These are phyloP conservation scores for Panthera tigris DNA, from an alignment of 2,113 vertebrate genomes.

Conservation along the genomic window DNA sequence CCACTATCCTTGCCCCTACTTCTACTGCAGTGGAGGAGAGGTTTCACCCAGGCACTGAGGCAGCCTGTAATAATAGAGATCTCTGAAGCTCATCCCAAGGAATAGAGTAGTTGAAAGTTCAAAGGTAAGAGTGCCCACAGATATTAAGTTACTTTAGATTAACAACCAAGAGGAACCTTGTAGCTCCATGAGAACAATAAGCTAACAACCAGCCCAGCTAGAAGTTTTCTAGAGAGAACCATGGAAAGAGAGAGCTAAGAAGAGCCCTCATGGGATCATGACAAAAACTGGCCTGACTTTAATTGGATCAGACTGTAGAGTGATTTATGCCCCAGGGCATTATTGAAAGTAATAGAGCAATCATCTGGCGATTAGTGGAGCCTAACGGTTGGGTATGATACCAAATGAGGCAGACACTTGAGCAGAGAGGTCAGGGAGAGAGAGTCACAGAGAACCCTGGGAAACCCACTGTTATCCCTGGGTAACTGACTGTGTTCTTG, in stretches of 20 bases:
- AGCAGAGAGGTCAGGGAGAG: background rate
- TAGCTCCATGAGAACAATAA: background rate
- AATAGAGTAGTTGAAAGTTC: background rate
- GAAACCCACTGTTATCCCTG: background rate
- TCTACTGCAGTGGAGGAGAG: background rate
- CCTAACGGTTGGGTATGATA: background rate
- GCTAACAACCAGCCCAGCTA: background rate
- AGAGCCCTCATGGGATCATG: background rate
- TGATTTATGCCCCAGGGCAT: background rate
- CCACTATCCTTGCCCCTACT: background rate
- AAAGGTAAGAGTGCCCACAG: background rate
- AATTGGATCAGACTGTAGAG: background rate
- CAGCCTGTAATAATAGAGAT: background rate
- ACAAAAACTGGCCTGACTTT: background rate
- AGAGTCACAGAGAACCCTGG: background rate
- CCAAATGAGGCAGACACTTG: background rate
- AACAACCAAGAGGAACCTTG: background rate
- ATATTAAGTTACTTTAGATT: background rate
- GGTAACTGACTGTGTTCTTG: background rate
- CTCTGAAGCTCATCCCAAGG: background rate
- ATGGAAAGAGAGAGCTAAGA: background rate
- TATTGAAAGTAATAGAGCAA: background rate
- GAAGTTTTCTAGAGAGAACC: background rate
- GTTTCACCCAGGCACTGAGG: background rate
- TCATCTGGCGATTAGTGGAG: background rate